These are phyloP conservation scores for Orchesella flavescens DNA, from an alignment of 2,888 invertebrate species.

Conservation along the genomic window DNA sequence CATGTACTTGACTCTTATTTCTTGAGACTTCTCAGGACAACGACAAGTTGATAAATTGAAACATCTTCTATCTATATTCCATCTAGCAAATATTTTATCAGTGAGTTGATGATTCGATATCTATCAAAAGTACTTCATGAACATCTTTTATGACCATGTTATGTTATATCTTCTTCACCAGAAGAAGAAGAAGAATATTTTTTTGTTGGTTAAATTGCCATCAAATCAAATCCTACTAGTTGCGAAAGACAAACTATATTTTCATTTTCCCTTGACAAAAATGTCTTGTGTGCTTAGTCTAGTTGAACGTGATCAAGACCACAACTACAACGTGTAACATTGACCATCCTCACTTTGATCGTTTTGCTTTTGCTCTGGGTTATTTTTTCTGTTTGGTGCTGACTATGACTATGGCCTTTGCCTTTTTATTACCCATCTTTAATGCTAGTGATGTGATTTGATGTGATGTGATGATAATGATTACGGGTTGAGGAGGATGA, in stretches of 20 bases:
- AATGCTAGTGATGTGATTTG: slow-evolving; percentile 7
- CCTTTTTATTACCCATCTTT: slow-evolving; percentile 42
- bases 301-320: slow-evolving; percentile 22
- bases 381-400: slow-evolving; percentile 6
- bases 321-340: slow-evolving; percentile 30
- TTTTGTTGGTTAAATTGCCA: slow-evolving; percentile 3
- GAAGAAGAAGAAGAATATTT: too few relatives aligned
- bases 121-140: too few relatives aligned
- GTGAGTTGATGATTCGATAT: background rate
- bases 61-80: too few relatives aligned
- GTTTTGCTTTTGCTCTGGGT: background rate
- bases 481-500: slow-evolving; percentile 13
- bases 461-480: slow-evolving; percentile 41
- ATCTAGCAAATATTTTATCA: background rate
- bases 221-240: background rate
- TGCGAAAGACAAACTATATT: background rate
- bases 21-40: background rate
- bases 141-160: too few relatives aligned
- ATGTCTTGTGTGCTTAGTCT: slow-evolving; percentile 20
- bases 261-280: slow-evolving; percentile 1
- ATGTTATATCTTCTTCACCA: too few relatives aligned
- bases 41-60: background rate
- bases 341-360: slow-evolving; percentile 39
- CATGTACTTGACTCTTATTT: slow-evolving; percentile 39
- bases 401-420: too few relatives aligned